Conservation (phyloP, 2,113 vertebrate species). For the Brachyhypopomus gauderio region DNA sequence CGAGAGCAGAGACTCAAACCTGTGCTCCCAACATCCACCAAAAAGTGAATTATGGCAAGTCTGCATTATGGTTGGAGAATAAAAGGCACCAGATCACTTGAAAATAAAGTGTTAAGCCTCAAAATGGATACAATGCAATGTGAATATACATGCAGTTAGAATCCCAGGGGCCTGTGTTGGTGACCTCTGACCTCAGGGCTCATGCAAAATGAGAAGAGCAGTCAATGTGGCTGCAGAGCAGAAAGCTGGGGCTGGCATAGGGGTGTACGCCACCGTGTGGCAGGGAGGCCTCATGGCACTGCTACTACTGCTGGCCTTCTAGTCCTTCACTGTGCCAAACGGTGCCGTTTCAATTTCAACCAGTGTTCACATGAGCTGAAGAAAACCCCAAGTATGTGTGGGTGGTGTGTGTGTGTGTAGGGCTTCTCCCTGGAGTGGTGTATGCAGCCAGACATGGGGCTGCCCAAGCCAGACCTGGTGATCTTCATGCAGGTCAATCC, state of each 20-base stretch:
- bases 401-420: slow-evolving; percentile 71
- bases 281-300: slow-evolving; percentile 61
- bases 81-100: slow-evolving; percentile 78
- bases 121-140: slow-evolving; percentile 65
- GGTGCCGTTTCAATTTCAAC: not conserved
- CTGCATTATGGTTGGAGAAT: slow-evolving; percentile 58
- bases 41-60: slow-evolving; percentile 68
- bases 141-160: slow-evolving; percentile 66
- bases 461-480: slow-evolving; percentile 93
- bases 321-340: too few relatives aligned
- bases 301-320: slow-evolving; percentile 60
- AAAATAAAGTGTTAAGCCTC: slow-evolving; percentile 78
- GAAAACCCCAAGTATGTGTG: not conserved
- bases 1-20: slow-evolving; percentile 54
- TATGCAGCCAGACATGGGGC: slow-evolving; percentile 84
- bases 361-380: not conserved
- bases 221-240: slow-evolving; percentile 65
- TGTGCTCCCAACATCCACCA: slow-evolving; percentile 51
- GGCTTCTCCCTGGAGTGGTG: slow-evolving; percentile 91
- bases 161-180: slow-evolving; percentile 66
- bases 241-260: slow-evolving; percentile 60
- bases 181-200: slow-evolving; percentile 59
- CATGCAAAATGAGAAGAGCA: slow-evolving; percentile 58
- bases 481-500: slow-evolving; percentile 85
- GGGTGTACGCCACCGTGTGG: slow-evolving; percentile 60